Base-by-base conservation (phyloP, 2,888 invertebrate species). In the Melinaea menophilus region DNA sequence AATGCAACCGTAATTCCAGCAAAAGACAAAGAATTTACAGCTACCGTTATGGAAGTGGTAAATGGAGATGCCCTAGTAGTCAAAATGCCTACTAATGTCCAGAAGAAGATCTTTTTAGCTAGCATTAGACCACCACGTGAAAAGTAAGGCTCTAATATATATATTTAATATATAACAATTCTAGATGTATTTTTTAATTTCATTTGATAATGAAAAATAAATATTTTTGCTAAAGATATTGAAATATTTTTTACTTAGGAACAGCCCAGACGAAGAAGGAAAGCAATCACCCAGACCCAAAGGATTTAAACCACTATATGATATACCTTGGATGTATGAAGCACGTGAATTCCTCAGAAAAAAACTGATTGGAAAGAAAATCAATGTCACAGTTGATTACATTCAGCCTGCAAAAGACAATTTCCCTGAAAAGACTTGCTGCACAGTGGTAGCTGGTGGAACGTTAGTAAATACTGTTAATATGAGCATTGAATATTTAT, bases 301-400 rank as follows among this genome's bases (percentile, higher is more conserved):
- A 84, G 94, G 94, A 67, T 96, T 89, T 71, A 94, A 97, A 75
- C 98, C 99, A 0, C 92, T 99, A 0, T 99, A 99, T 82, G 99
- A 99, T 81, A 96, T 99, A 78, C 99, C 99, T 2, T 98, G 96
- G 94, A 97, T 99, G 97, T 99, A 96, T 82, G 99, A 99, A 85
- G 98, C 99, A 0, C 94, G 99, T 60, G 99, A 99, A 88, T 99
- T 96, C 81, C 91, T 99, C 47, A 93, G 99, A 55, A 99, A 98
- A 81, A 98, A 98, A 80, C 91, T 99, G 12, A 95, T 99, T 76
- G 98, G 98, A 58, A 99, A 99, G 84, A 97, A 95, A 84, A 97
- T 99, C 0, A 95, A 95, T 74, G 96, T 99, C 7, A 94, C 94
- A 33, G 94, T 99, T 35, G 99, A 99, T 85, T 99, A 99, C 82